Base-by-base conservation (phyloP, 35 echinoderm and acorn worm genomes). In the Eucidaris tribuloides region DNA sequence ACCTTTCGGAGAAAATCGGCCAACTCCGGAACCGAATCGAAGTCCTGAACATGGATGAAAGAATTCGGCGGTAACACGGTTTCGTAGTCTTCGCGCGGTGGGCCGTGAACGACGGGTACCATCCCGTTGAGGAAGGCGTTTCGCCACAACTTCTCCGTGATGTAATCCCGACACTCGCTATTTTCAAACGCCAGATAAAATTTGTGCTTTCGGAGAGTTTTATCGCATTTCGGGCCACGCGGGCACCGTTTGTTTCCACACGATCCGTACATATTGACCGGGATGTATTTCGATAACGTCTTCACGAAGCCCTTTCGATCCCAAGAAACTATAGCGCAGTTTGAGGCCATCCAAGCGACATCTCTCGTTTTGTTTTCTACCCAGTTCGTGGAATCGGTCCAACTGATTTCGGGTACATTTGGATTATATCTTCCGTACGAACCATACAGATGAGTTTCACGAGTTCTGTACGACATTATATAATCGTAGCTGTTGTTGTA, bases 131-230 rank as follows among this genome's bases (percentile, higher is more conserved):
- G 24, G 15, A 90, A 34, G 33, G 88, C 88, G 44, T 90, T 90
- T 17, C 70, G 80, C 88, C 88, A 90, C 14, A 90, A 80, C 68
- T 90, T 90, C 28, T 90, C 88, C 39, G 88, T 78, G 2, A 90
- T 83, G 56, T 90, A 90, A 77, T 90, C 88, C 4, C 13, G 79
- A 18, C 88, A 90, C n/a, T 66, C 17, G 20, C 81, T 77, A 45
- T 90, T 90, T 62, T 90, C 88, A 2, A 90, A 29, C 36, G 88
- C 65, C 0, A 90, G 56, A 39, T 90, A 90, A 46, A 90, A 90
- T 29, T 90, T 90, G 76, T 90, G 83, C 27, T 56, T 84, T 30
- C 52, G 58, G 33, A 90, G 46, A 7, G 62, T 84, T 7, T 56
- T 46, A 43, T 62, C 25, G 46, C 88, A 90, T n/a, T 50, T 13